Percentiles rank a stretch among this genome's conserved stretches.
These are phyloP conservation scores for Diglossa brunneiventris DNA, from an alignment of 2,113 vertebrate species.

Conservation along the genomic window DNA sequence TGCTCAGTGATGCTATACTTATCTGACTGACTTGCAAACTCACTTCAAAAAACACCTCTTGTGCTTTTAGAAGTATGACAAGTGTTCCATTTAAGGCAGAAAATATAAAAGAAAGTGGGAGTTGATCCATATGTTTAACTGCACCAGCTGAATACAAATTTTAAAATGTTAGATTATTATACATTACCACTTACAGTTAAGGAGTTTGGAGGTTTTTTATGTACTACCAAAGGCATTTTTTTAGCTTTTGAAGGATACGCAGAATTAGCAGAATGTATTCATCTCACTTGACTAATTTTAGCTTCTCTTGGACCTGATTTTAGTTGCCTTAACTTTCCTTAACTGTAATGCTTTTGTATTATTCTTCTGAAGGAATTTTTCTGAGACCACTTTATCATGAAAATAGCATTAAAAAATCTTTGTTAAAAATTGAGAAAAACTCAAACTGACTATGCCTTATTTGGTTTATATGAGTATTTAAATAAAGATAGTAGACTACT, in stretches of 20 bases:
- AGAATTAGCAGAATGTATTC: background rate
- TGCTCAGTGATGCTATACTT: background rate
- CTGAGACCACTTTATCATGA: background rate
- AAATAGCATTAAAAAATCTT: background rate
- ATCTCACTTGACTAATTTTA: background rate
- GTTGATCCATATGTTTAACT: background rate
- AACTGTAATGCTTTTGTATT: background rate
- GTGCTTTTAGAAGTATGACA: background rate
- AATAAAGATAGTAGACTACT: background rate
- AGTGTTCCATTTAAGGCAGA: background rate
- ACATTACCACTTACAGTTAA: background rate
- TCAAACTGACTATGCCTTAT: background rate
- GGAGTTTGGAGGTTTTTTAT: background rate
- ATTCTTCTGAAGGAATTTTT: background rate
- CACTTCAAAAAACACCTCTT: background rate
- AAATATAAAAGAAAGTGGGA: background rate
- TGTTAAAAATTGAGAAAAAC: background rate
- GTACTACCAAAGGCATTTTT: background rate
- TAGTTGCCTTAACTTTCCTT: background rate
- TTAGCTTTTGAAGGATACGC: background rate
- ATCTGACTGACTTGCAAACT: background rate
- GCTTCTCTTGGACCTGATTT: background rate
- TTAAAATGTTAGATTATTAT: background rate
- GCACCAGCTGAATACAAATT: background rate
- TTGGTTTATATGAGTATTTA: background rate